Conservation (phyloP, 1,140 invertebrate species). For the Capitella teleta region DNA sequence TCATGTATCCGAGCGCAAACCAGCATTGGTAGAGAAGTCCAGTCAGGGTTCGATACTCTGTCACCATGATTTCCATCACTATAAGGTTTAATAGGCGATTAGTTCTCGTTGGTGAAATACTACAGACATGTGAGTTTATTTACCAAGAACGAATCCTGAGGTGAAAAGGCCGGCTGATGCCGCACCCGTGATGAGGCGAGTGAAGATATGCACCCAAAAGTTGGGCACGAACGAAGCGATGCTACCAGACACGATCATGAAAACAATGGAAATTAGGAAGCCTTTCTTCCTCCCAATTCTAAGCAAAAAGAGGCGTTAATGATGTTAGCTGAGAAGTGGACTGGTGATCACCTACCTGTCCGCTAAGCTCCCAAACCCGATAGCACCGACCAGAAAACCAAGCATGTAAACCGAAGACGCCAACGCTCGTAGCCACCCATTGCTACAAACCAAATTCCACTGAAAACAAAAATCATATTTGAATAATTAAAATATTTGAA, state of each 20-base stretch:
- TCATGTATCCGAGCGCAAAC: conserved; percentile 61
- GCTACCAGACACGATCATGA: background rate
- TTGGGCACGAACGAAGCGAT: conserved; percentile 2
- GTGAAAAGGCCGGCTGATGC: background rate
- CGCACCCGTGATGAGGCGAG: background rate
- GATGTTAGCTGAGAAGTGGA: no score
- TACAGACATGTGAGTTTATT: background rate
- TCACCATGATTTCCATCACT: conserved; percentile 69
- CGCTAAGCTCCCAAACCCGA: no score
- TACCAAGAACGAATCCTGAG: conserved; percentile 7
- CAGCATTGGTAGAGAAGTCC: conserved; percentile 48
- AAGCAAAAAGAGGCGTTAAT: no score
- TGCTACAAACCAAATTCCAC: no score
- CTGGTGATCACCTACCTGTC: no score
- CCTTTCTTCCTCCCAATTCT: conserved; percentile 6
- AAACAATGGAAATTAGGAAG: background rate
- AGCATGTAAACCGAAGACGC: no score
- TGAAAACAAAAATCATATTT: no score
- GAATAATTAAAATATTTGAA: no score
- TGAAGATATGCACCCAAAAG: background rate
- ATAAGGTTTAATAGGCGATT: conserved; percentile 19
- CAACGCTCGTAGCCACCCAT: no score
- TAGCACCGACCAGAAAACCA: no score
- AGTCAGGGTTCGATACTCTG: conserved; percentile 54
- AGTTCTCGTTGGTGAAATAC: background rate